Conservation (phyloP, 2,888 invertebrate genomes). For the Galerucella pusilla region DNA sequence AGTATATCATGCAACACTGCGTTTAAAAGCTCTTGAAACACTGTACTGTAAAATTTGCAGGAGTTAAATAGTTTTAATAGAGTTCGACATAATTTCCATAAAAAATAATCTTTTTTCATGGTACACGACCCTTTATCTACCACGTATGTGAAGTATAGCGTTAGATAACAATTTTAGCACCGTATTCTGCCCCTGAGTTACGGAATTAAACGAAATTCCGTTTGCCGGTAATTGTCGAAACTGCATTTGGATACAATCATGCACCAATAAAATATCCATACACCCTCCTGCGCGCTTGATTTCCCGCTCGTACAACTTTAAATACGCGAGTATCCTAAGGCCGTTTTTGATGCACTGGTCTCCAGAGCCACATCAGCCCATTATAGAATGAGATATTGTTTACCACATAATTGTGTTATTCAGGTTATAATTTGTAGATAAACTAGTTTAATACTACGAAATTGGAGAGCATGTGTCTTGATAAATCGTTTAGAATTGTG, state of each 20-base stretch:
- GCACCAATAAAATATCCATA: conserved; percentile 48
- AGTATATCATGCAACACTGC: too few species aligned
- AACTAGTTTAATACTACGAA: not conserved
- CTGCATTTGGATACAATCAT: conserved; percentile 49
- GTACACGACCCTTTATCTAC: not conserved
- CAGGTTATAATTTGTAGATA: not conserved
- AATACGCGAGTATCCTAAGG: conserved; percentile 31
- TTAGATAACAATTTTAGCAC: conserved; percentile 13
- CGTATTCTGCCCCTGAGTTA: not conserved
- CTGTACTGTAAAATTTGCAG: too few species aligned
- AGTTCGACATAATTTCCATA: not conserved
- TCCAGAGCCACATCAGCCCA: conserved; percentile 5
- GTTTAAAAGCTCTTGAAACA: too few species aligned
- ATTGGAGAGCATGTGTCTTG: not conserved
- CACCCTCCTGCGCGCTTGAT: conserved; percentile 35
- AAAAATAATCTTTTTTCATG: not conserved
- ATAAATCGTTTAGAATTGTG: not conserved
- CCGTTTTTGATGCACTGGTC: conserved; percentile 21
- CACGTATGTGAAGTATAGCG: not conserved
- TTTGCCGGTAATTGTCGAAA: conserved; percentile 50
- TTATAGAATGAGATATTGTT: conserved; percentile 1
- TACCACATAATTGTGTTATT: not conserved
- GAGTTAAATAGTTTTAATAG: not conserved
- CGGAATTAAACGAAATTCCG: conserved; percentile 57
- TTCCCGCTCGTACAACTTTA: conserved; percentile 27